Evolutionary conservation across 2,113 vertebrate species (phyloP).

Genomic region (Siniperca chuatsi): DNA sequence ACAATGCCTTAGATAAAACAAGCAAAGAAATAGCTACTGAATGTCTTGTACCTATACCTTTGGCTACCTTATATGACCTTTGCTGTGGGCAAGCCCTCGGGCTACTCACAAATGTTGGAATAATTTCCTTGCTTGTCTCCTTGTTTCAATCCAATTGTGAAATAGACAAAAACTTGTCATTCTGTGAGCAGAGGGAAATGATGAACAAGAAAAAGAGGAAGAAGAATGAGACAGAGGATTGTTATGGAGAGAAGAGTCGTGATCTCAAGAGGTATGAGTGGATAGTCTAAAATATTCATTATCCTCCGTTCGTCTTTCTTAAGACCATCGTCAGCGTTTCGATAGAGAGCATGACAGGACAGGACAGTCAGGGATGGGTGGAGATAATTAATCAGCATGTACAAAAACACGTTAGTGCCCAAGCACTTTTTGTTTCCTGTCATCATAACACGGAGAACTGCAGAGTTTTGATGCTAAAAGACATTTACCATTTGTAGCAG

Average conservation of each 20-base stretch:
- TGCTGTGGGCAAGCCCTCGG: conserved; percentile 36
- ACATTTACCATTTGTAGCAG: neutral
- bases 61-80: conserved; percentile 42
- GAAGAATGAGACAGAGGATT: conserved; percentile 16
- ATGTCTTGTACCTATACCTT: neutral
- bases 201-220: conserved; percentile 31
- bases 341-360: conserved; percentile 28
- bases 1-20: neutral
- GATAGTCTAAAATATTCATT: conserved; percentile 73
- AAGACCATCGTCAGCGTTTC: conserved; percentile 39
- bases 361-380: conserved; percentile 7
- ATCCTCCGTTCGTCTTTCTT: conserved; percentile 41
- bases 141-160: conserved; percentile 39
- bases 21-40: neutral
- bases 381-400: conserved; percentile 1
- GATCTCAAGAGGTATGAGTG: conserved; percentile 26
- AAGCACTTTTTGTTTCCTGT: neutral
- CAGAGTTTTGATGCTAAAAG: conserved; percentile 7
- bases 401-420: neutral
- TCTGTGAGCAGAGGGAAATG: conserved; percentile 40
- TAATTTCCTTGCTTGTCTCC: conserved; percentile 9
- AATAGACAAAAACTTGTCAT: neutral
- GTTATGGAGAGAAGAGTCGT: conserved; percentile 19
- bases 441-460: neutral
- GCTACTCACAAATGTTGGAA: conserved; percentile 31